Percentiles rank a stretch among this genome's conserved stretches.
Conservation (phyloP, 37 sponge, comb jelly and placozoan genomes). For the Cliona cf. orientalis region DNA sequence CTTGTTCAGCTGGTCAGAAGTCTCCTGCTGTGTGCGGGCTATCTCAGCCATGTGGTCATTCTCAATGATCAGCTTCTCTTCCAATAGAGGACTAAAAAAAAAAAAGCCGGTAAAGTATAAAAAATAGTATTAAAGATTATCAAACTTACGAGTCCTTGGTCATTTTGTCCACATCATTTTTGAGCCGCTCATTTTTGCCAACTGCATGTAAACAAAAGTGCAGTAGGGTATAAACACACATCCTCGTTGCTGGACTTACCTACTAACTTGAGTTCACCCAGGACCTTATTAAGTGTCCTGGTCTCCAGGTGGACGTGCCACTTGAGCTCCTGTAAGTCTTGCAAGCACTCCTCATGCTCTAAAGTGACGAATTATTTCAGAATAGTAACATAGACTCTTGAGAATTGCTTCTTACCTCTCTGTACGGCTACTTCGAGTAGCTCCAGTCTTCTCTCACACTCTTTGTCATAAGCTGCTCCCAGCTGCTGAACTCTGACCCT, state of each 20-base stretch:
- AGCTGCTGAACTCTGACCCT: constrained; percentile 19
- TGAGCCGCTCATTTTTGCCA: constrained; percentile 47
- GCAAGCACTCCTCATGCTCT: constrained; percentile 69
- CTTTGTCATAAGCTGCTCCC: constrained; percentile 20
- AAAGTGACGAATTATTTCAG: neutral
- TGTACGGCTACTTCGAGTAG: constrained; percentile 41
- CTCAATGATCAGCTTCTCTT: constrained; percentile 46
- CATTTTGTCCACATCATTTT: constrained; percentile 24
- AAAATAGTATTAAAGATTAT: neutral
- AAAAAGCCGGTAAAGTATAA: neutral
- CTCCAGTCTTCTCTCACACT: constrained; percentile 38
- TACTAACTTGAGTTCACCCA: constrained; percentile 14
- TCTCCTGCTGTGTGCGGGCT: constrained; percentile 19
- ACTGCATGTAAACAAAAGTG: neutral
- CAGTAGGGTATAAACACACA: neutral
- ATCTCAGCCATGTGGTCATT: constrained; percentile 35
- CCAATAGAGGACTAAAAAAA: constrained; percentile 30
- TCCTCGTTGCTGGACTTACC: constrained; percentile 1
- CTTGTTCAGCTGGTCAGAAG: constrained; percentile 14
- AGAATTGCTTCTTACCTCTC: constrained; percentile 12
- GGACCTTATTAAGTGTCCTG: constrained; percentile 17
- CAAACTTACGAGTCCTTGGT: constrained; percentile 3
- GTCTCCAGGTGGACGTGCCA: constrained; percentile 47
- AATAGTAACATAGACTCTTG: neutral
- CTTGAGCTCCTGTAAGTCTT: constrained; percentile 64